Base-by-base conservation (phyloP, 2,888 invertebrate species). In the Pycnomerus fuliginosus region DNA sequence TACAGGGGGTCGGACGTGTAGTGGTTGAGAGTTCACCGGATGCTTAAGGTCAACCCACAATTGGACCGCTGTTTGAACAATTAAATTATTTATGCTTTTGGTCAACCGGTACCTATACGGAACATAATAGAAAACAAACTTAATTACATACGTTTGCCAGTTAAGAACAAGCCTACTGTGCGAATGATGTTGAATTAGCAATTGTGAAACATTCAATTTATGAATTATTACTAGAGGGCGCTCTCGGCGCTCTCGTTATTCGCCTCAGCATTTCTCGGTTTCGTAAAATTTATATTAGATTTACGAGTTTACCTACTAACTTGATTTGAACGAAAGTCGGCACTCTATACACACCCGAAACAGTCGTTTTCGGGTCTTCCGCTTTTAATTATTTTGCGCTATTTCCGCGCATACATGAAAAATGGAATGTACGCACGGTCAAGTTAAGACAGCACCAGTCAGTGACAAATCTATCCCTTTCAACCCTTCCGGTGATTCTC, bases 111-210 rank as follows among this genome's bases (percentile, higher is more conserved):
- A 60, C 53, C 70, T 69, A 69, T 69, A 69, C 65, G 65, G 65
- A 68, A 65, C 69, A 71, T 71, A 72, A 72, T 72, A 72, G 72
- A 72, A 72, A 72, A 72, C 68, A 72, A 71, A 72, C 71, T 71
- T 72, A 71, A 72, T 72, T 72, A 72, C 65, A 66, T 63, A 57
- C 57, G 57, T 59, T 59, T 59, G 57, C 64, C 67, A 65, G 64
- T 70, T 69, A 70, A 70, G 70, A 69, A 69, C 67, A 62, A 64
- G 64, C 62, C 61, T 61, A 61, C 64, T 63, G 64, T 62, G 67
- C 64, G 64, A 69, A 68, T 65, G 67, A 68, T 65, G 69, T 68
- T 65, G 68, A 70, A 70, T 70, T 70, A 70, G 69, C 70, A 69
- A 70, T 71, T 70, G 70, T 68, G 68, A 69, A 71, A 69, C 70